A percentile compares a stretch with the other conserved stretches of the same genome.
These are phyloP conservation scores for Brachionus rubens DNA, from an alignment of 1,140 invertebrate genomes.

Conservation along the genomic window DNA sequence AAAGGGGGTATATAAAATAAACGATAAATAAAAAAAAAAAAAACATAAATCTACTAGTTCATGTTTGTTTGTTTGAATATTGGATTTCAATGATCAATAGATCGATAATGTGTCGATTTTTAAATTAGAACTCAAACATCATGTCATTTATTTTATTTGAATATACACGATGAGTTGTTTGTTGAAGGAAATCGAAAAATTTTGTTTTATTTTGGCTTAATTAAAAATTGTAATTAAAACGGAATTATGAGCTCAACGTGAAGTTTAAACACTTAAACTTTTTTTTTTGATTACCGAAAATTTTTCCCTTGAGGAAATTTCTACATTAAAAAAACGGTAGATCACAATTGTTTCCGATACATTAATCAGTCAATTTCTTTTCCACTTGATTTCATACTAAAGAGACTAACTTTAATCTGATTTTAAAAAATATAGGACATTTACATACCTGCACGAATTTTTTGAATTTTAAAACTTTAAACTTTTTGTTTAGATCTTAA, in stretches of 20 bases:
- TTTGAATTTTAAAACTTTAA: no score
- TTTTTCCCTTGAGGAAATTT: slow-evolving; percentile 17
- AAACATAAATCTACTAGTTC: no score
- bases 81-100: not conserved
- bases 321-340: not conserved
- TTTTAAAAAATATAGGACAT: no score
- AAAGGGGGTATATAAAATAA: no score
- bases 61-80: no score
- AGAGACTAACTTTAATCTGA: no score
- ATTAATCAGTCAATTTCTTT: slow-evolving; percentile 43
- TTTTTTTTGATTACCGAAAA: slow-evolving; percentile 1
- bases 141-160: slow-evolving; percentile 13
- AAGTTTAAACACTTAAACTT: slow-evolving; percentile 27
- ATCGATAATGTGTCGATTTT: slow-evolving; percentile 14
- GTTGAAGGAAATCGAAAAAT: slow-evolving; percentile 17
- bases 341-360: slow-evolving; percentile 34
- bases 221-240: slow-evolving; percentile 37
- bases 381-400: slow-evolving; percentile 19
- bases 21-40: no score
- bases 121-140: slow-evolving; percentile 19
- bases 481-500: no score
- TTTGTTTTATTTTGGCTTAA: not conserved
- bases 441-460: no score
- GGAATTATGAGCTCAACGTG: slow-evolving; percentile 25
- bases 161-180: slow-evolving; percentile 37